A percentile compares a stretch with the other conserved stretches of the same genome.
Conservation (phyloP, 2,797 vertebrate genomes). For the Crypturellus tataupa region DNA sequence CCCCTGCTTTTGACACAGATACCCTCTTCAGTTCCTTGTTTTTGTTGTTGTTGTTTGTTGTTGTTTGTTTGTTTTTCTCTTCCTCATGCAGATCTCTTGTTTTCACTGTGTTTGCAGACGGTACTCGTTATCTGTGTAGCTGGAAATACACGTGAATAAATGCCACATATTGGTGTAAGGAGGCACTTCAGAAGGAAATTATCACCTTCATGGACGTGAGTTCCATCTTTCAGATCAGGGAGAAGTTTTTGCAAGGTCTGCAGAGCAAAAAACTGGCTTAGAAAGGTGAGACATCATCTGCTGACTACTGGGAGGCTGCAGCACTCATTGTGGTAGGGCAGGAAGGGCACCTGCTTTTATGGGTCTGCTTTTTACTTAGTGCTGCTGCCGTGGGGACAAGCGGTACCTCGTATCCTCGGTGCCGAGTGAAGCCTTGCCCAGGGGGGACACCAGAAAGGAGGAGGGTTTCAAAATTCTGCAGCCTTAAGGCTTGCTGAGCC, state of each 20-base stretch:
- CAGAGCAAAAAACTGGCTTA: neutral
- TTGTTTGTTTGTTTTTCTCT: neutral
- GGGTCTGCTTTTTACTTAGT: neutral
- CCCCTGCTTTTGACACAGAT: neutral
- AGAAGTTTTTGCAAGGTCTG: neutral
- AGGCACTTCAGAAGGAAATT: neutral
- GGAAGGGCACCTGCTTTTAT: neutral
- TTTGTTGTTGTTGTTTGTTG: too few species aligned
- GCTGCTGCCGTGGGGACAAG: neutral
- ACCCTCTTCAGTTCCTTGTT: neutral
- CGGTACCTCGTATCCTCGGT: fast-evolving
- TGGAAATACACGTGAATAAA: neutral
- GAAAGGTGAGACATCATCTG: neutral
- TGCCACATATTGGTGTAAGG: fast-evolving
- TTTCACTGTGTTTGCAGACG: neutral
- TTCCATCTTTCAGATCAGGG: neutral
- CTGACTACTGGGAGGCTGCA: neutral
- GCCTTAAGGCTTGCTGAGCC: neutral
- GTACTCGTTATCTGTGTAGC: neutral
- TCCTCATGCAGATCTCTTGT: neutral
- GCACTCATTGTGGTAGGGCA: fast-evolving
- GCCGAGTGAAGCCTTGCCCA: neutral
- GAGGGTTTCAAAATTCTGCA: neutral
- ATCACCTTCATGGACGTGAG: neutral
- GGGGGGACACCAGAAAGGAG: neutral